Percentiles rank a stretch among this genome's conserved stretches.
Evolutionary conservation across 2,888 invertebrate species (phyloP).

Genomic region (Altica lythri): DNA sequence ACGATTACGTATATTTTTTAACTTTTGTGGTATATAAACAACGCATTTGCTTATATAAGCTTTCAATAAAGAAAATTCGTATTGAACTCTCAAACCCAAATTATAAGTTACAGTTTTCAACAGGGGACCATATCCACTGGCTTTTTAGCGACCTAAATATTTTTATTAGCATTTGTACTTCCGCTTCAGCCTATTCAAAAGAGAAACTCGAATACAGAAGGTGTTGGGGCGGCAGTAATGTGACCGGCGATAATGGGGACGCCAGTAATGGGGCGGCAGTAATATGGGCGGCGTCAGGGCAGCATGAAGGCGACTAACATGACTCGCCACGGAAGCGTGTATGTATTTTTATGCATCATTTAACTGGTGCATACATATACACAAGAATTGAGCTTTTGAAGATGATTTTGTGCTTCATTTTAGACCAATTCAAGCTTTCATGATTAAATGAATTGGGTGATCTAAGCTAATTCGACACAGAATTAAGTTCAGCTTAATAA

Average conservation of each 20-base stretch:
- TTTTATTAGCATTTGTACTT: background rate
- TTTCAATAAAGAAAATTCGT: too few species aligned
- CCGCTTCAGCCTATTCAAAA: conserved; percentile 3
- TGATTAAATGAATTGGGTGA: conserved; percentile 1
- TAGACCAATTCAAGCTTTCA: conserved; percentile 20
- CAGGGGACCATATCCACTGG: too few species aligned
- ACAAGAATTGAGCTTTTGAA: conserved; percentile 10
- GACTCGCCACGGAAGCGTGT: conserved; percentile 14
- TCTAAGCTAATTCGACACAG: too few species aligned
- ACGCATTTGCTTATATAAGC: too few species aligned
- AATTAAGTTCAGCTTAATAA: too few species aligned
- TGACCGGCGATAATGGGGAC: conserved; percentile 5
- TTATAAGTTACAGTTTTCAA: too few species aligned
- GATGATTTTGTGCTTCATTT: conserved; percentile 13
- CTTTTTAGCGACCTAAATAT: background rate
- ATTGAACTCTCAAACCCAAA: too few species aligned
- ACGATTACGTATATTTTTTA: too few species aligned
- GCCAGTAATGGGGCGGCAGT: conserved; percentile 20
- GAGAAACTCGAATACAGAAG: background rate
- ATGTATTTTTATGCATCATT: conserved; percentile 23
- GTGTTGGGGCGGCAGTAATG: conserved; percentile 18
- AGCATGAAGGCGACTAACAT: conserved; percentile 10
- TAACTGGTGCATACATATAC: conserved; percentile 16
- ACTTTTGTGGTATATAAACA: too few species aligned
- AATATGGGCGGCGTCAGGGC: conserved; percentile 14